Evolutionary conservation across 1,140 invertebrate species (phyloP), one percentile per base, ranked within the genome.

Genomic region (Micrasema longulum): DNA sequence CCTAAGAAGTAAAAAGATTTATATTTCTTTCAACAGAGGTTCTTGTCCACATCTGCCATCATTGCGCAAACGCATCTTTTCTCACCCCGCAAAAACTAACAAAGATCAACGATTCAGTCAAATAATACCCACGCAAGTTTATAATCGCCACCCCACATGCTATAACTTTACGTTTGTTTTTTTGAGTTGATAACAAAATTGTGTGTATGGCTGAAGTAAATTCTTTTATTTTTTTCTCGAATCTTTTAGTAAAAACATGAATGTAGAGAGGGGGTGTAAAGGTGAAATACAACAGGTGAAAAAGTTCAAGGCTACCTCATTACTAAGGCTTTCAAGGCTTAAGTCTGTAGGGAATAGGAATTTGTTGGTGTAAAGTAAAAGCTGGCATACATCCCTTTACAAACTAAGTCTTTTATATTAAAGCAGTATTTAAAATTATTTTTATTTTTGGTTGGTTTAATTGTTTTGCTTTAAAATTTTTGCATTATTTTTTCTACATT

Each of bases 221-320:
- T 18, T 48, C 4, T 2, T 48, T 20, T 2, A 7, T 9, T 18
- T 48, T 22, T 3, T 11, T 18, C 14, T 18, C 2, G 16, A 48
- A 18, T 20, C 16, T 20, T 10, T 16, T 20, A 2, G 18, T 20
- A 20, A 20, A 20, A 20, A 11, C 20, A 45, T 45, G 43, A 16
- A 45, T n/a, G 18, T 48, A 20, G 47, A 48, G 16, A 2, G 6
- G 20, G 18, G 47, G 7, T 31, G 26, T 4, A 31, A 31, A 31
- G 26, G 26, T 31, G 7, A 31, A 31, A 48, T 43, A 45, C 65
- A 68, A 68, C 65, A 68, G 65, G 65, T 68, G 52, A 68, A 57
- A 31, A 14, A 31, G 65, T 68, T 67, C 65, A 68, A 68, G 65
- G 65, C 11, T 36, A 41, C 11, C 36, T 57, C 38, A 57, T 68